Evolutionary conservation across 1,140 invertebrate genomes (phyloP).

Genomic region (Hypothenemus hampei): DNA sequence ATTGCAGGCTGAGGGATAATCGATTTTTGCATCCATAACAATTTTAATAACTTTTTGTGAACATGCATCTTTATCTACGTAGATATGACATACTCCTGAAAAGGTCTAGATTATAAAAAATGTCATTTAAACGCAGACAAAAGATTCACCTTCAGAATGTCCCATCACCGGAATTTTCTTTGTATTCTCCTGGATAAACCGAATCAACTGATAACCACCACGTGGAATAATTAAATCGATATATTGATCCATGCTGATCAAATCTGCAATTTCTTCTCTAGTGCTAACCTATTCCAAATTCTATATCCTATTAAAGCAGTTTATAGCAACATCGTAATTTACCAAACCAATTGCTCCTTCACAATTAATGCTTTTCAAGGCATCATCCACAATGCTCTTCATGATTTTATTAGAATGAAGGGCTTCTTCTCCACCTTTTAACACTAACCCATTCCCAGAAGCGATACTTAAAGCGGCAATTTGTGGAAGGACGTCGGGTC

Average conservation of each 20-base stretch:
- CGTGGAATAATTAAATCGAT: conserved; percentile 97
- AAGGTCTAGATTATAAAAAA: too few relatives aligned
- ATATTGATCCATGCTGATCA: conserved; percentile 86
- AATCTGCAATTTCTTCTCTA: conserved; percentile 90
- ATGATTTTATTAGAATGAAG: conserved; percentile 84
- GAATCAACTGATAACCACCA: conserved; percentile 90
- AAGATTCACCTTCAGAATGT: conserved; percentile 87
- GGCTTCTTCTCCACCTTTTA: conserved; percentile 97
- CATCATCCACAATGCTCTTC: conserved; percentile 89
- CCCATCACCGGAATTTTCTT: conserved; percentile 95
- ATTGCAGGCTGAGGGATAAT: conserved; percentile 98
- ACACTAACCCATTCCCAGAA: conserved; percentile 89
- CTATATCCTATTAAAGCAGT: background rate
- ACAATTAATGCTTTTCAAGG: conserved; percentile 60
- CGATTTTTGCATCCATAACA: conserved; percentile 93
- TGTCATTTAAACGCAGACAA: too few relatives aligned
- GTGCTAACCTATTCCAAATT: conserved; percentile 45
- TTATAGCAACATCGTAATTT: conserved; percentile 50
- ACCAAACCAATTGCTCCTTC: conserved; percentile 55
- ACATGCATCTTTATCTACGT: conserved; percentile 88
- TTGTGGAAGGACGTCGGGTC: conserved; percentile 96
- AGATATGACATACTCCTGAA: conserved; percentile 90
- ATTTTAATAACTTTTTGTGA: conserved; percentile 81
- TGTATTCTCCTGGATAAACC: conserved; percentile 82
- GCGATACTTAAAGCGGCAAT: conserved; percentile 96